Evolutionary conservation across 1,140 invertebrate species (phyloP).

Genomic region (Cryptotermes secundus): DNA sequence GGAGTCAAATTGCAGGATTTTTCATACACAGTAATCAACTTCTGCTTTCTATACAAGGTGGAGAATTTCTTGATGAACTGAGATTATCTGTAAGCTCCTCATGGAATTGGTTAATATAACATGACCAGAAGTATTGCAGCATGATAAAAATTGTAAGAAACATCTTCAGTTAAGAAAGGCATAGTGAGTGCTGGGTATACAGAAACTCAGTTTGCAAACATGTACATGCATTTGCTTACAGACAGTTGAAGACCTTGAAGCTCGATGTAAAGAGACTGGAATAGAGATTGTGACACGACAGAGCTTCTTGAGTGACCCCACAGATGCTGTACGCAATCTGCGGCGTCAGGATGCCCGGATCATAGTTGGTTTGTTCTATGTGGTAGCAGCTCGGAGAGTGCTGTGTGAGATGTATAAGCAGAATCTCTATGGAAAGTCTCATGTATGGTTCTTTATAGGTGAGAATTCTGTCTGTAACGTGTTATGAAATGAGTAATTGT

Average conservation of each 20-base stretch:
- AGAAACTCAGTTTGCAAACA: too few species aligned
- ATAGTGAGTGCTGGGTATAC: too few species aligned
- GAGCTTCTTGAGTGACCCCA: constrained; percentile 95
- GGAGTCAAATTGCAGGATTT: too few species aligned
- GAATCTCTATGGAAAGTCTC: constrained; percentile 90
- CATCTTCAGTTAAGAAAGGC: too few species aligned
- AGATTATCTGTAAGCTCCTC: too few species aligned
- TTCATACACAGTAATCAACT: too few species aligned
- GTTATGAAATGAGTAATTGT: too few species aligned
- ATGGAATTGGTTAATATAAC: too few species aligned
- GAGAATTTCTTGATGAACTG: too few species aligned
- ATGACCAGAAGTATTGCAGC: too few species aligned
- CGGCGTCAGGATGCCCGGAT: constrained; percentile 92
- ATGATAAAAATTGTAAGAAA: too few species aligned
- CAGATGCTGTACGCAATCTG: constrained; percentile 93
- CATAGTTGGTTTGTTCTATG: constrained; percentile 97
- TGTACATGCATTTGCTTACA: constrained; percentile 47
- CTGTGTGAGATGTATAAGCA: constrained; percentile 97
- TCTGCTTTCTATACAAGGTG: too few species aligned
- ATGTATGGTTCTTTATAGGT: constrained; percentile 99
- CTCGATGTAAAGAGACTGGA: constrained; percentile 86
- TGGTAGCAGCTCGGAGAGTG: constrained; percentile 91
- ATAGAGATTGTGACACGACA: constrained; percentile 96
- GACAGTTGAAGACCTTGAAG: constrained; percentile 97
- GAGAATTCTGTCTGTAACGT: constrained; percentile 42